These are phyloP conservation scores for Peribatodes rhomboidaria DNA, from an alignment of 2,888 invertebrate genomes.

Conservation along the genomic window DNA sequence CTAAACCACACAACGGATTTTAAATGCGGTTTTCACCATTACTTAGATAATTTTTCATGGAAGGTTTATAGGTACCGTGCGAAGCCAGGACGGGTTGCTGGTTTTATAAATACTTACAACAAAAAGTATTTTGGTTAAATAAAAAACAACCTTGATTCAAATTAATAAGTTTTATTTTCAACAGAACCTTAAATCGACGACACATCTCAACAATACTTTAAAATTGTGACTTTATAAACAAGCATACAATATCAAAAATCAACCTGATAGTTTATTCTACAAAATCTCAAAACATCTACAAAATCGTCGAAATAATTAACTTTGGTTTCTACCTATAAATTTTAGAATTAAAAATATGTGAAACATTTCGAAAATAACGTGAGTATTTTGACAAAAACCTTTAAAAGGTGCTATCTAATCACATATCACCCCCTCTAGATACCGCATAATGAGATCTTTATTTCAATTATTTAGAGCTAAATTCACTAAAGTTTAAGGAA, in stretches of 20 bases:
- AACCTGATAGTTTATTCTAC: conserved; percentile 46
- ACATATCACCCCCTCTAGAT: neutral
- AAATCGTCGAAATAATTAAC: conserved; percentile 54
- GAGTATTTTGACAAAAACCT: conserved; percentile 51
- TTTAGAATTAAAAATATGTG: conserved; percentile 54
- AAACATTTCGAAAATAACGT: conserved; percentile 50
- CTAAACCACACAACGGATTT: no score
- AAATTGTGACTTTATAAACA: conserved; percentile 60
- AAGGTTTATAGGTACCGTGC: no score
- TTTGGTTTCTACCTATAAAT: conserved; percentile 55
- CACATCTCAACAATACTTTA: conserved; percentile 59
- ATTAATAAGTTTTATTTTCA: conserved; percentile 71
- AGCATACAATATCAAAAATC: conserved; percentile 58
- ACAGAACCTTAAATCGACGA: conserved; percentile 73
- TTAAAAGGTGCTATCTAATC: conserved; percentile 64
- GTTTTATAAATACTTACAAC: no score
- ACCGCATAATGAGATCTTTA: no score
- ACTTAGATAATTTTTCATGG: no score
- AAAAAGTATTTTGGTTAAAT: conserved; percentile 22
- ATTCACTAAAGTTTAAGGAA: no score
- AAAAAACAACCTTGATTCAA: conserved; percentile 48
- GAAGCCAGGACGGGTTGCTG: no score
- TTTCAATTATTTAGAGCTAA: neutral
- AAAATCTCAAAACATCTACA: conserved; percentile 38
- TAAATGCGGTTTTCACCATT: no score